A percentile compares a stretch with the other conserved stretches of the same genome.
Conservation (phyloP, 1,140 invertebrate genomes). For the Zaprionus gabonicus region DNA sequence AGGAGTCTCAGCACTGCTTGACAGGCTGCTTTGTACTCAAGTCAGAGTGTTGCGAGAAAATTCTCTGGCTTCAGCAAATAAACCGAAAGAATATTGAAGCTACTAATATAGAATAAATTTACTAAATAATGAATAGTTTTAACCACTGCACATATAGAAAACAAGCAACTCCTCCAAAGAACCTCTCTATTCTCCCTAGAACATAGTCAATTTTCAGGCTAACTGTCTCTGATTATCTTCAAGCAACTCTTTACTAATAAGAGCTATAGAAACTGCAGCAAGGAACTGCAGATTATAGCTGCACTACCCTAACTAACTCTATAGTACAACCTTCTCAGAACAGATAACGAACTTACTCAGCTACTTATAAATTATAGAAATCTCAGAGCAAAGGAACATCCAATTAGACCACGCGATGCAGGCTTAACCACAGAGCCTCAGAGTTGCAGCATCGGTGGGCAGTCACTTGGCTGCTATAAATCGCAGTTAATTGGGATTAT, state of each 20-base stretch:
- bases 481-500: neutral
- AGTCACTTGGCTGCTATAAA: neutral
- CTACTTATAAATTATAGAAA: slow-evolving; percentile 4
- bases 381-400: neutral
- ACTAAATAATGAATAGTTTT: no score
- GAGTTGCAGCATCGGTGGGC: neutral
- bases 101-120: no score
- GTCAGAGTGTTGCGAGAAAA: no score
- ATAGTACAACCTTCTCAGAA: neutral
- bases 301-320: no score
- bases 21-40: no score
- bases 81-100: no score
- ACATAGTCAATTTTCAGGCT: no score
- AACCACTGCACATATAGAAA: neutral
- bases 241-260: neutral
- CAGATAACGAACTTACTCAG: neutral
- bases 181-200: neutral
- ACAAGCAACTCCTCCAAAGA: neutral
- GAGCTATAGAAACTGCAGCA: neutral
- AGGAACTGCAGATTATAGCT: neutral
- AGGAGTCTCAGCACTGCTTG: no score
- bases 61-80: no score
- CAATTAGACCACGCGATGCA: neutral
- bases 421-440: neutral
- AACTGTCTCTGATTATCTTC: no score